These are phyloP conservation scores for Prorops nasuta DNA, from an alignment of 1,140 invertebrate genomes.

Conservation along the genomic window DNA sequence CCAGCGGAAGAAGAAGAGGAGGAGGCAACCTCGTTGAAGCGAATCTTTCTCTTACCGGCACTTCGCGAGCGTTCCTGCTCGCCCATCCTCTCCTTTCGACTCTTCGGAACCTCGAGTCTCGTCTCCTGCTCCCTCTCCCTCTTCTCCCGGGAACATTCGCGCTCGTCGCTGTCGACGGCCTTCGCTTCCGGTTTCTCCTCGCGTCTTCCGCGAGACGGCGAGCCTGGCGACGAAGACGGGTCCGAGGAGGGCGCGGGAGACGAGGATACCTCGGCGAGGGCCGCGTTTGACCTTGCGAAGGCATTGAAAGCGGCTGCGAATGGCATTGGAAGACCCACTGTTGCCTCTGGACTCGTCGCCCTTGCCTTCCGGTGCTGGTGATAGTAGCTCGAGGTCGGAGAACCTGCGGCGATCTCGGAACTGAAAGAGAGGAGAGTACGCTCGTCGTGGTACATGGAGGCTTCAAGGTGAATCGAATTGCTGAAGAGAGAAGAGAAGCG, in stretches of 20 bases:
- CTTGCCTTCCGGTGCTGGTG: no score
- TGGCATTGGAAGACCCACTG: no score
- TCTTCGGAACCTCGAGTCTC: neutral
- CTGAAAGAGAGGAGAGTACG: slow-evolving; percentile 2
- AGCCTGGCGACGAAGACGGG: slow-evolving; percentile 10
- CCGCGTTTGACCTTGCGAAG: slow-evolving; percentile 13
- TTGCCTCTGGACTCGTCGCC: no score
- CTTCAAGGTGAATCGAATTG: no score
- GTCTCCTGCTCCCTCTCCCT: neutral
- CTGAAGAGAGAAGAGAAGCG: no score
- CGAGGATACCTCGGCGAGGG: slow-evolving; percentile 20
- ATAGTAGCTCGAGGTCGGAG: slow-evolving; percentile 11
- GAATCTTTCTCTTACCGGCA: slow-evolving; percentile 7
- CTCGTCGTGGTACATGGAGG: neutral
- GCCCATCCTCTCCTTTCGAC: neutral
- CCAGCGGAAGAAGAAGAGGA: slow-evolving; percentile 1
- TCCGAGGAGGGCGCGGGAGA: slow-evolving; percentile 18
- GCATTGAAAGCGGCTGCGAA: slow-evolving; percentile 17
- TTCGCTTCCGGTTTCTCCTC: no score
- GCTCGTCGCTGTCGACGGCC: no score
- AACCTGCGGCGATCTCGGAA: slow-evolving; percentile 3
- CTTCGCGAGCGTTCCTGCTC: neutral
- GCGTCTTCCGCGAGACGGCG: slow-evolving; percentile 6
- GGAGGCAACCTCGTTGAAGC: slow-evolving; percentile 4
- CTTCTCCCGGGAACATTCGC: neutral